phyloP scores from a whole-genome alignment of 1,140 invertebrate genomes.

The Paracyclopina nana region DNA sequence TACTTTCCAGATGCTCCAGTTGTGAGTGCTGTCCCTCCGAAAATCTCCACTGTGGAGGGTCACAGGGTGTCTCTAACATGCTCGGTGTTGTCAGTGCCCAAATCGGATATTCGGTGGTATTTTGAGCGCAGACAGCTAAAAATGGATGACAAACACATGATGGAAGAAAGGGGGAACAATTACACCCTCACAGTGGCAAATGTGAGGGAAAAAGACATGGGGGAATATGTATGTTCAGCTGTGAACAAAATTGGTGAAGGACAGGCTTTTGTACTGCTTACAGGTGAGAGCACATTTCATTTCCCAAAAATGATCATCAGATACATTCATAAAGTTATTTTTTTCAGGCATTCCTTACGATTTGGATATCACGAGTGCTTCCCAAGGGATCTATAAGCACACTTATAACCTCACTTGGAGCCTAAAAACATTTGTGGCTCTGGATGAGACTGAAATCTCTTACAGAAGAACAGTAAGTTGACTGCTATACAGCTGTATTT shows the following conservation, averaged over 20 bases:
- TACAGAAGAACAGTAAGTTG: too few relatives aligned
- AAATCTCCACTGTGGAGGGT: too few relatives aligned
- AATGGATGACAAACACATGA: neutral
- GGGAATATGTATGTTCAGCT: neutral
- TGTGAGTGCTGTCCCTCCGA: too few relatives aligned
- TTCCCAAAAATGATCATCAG: neutral
- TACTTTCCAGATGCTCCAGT: too few relatives aligned
- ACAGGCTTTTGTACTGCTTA: neutral
- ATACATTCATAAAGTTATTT: neutral
- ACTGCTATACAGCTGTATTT: too few relatives aligned
- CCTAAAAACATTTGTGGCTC: neutral
- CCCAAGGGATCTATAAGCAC: neutral
- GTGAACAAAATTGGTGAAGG: neutral
- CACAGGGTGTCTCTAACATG: too few relatives aligned
- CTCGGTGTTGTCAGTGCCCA: too few relatives aligned
- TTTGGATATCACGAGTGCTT: neutral
- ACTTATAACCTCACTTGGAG: neutral
- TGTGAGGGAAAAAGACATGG: neutral
- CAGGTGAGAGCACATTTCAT: neutral
- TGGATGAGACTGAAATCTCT: neutral
- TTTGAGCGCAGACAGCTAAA: neutral
- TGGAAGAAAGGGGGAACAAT: constrained; percentile 1
- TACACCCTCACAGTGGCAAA: constrained; percentile 2
- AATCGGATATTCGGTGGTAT: too few relatives aligned
- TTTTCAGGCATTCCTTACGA: neutral